Evolutionary conservation across 2,113 vertebrate genomes (phyloP), one percentile per base, ranked within the genome.

Genomic region (Terrapene triunguis): DNA sequence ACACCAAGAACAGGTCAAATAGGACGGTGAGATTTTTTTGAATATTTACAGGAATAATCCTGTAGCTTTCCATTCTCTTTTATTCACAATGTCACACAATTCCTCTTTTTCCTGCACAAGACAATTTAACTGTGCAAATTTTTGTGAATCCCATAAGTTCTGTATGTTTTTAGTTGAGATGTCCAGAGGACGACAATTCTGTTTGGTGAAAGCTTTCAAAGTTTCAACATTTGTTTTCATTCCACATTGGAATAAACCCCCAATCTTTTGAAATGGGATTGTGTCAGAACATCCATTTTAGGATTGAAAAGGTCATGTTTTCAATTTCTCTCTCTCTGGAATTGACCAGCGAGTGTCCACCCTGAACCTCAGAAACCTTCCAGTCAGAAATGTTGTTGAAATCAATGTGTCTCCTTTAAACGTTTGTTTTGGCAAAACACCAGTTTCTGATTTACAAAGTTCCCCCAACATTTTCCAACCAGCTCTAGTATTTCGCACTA

Each of bases 11-110:
- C 21, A 80, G 1, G 50, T 53, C 35, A 22, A 55, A 82, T 51
- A 82, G 54, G 25, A 16, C 1, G 0, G 12, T 47, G 6, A 8
- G 6, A 4, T 12, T 3, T 84, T 80, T 89, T 7, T 4, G 1
- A 79, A 62, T 22, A 4, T 87, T 92, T 55, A 85, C 8, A 7
- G 10, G 42, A 76, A 76, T 78, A 47, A 47, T 32, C 11, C 4
- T 0, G 0, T 1, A 54, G 17, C 44, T 80, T 51, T 80, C 13
- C 38, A 38, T 82, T 38, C 25, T 86, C 6, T 89, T 89, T 51
- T 10, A 5, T 32, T 84, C 17, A 5, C 8, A 1, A 35, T 4
- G 1, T 10, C 38, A 53, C 5, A 14, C 51, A 3, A 53, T 51
- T 16, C 12, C 29, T 1, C 35, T 5, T 10, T 90, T n/a, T 84